A percentile compares a stretch with the other conserved stretches of the same genome.
These are phyloP conservation scores for Cherax destructor DNA, from an alignment of 1,140 invertebrate species.

Conservation along the genomic window DNA sequence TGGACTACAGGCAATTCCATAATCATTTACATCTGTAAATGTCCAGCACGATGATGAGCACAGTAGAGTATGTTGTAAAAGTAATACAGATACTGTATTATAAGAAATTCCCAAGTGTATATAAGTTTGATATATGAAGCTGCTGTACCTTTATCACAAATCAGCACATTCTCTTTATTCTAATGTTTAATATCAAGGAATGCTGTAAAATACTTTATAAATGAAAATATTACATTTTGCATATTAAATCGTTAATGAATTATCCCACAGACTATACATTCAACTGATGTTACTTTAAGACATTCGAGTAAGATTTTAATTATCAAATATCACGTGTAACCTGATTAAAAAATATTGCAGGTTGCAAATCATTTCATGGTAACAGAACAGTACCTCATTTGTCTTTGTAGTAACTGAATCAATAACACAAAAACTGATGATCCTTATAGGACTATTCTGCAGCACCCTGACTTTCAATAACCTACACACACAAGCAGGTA, in stretches of 20 bases:
- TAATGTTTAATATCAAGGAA: neutral
- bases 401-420: neutral
- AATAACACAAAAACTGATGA: neutral
- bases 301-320: neutral
- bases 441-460: neutral
- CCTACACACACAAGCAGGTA: neutral
- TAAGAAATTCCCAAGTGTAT: neutral
- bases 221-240: neutral
- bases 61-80: neutral
- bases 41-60: slow-evolving; percentile 19
- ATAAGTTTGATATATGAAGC: neutral
- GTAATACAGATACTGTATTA: neutral
- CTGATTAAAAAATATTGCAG: neutral
- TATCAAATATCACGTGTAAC: neutral
- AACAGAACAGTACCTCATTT: neutral
- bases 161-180: neutral
- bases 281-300: neutral
- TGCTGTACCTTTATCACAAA: neutral
- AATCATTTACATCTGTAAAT: neutral
- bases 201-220: neutral
- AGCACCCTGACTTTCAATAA: too few relatives aligned
- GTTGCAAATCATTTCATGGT: neutral
- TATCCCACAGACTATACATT: slow-evolving; percentile 2
- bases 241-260: neutral
- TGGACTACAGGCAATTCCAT: slow-evolving; percentile 1